These are phyloP conservation scores for Xylophagus ater DNA, from an alignment of 2,888 invertebrate genomes.

Conservation along the genomic window DNA sequence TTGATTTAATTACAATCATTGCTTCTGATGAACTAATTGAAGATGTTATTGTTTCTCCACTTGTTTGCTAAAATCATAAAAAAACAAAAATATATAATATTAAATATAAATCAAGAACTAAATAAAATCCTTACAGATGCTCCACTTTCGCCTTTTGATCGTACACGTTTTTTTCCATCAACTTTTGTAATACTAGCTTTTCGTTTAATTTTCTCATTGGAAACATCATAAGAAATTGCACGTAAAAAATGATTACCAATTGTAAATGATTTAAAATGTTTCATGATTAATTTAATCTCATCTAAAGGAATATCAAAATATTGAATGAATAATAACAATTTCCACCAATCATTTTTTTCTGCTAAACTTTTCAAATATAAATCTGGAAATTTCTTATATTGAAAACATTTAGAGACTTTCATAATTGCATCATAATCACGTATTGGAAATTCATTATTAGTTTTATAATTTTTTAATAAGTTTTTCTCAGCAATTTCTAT, in stretches of 20 bases:
- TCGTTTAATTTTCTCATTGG: conserved; percentile 17
- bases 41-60: conserved; percentile 25
- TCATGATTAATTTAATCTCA: conserved; percentile 25
- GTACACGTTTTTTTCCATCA: conserved; percentile 3
- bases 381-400: conserved; percentile 22
- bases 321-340: conserved; percentile 55
- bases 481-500: conserved; percentile 10
- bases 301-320: conserved; percentile 55
- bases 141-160: conserved; percentile 1
- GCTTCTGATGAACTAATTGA: conserved; percentile 31
- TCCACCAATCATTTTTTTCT: conserved; percentile 54
- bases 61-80: conserved; percentile 16
- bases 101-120: neutral
- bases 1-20: conserved; percentile 15
- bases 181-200: conserved; percentile 20
- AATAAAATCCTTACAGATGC: conserved; percentile 6
- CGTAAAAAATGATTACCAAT: conserved; percentile 33
- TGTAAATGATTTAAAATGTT: conserved; percentile 24
- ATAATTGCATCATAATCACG: conserved; percentile 30
- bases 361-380: conserved; percentile 50
- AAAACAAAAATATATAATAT: conserved; percentile 3
- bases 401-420: conserved; percentile 26
- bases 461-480: conserved; percentile 2
- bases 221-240: conserved; percentile 26
- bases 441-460: conserved; percentile 24